Evolutionary conservation across 2,797 vertebrate genomes (phyloP), one percentile per base, ranked within the genome.

Genomic region (Falco naumanni): DNA sequence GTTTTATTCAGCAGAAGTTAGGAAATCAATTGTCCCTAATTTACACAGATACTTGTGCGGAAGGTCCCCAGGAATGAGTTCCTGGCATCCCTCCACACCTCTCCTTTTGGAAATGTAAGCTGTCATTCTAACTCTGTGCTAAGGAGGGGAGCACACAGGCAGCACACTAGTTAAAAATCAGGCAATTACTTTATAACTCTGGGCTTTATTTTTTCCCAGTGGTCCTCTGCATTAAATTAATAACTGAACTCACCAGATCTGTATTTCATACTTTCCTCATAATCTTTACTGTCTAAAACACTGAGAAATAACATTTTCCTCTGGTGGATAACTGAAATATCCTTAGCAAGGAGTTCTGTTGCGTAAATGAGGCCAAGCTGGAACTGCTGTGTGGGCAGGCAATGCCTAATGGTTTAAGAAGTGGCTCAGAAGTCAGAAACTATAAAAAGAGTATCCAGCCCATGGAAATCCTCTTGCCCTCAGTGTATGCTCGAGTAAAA

Each of bases 151-250:
- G 25, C 1, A 4, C 33, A 87, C 24, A 84, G 51, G 87, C 77
- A 89, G 13, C 18, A 69, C 18, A 50, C 4, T 31, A 28, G 26
- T 26, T 82, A 91, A 94, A 94, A 92, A 87, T 51, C 54, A 84
- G 47, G 11, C 66, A 79, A 89, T 92, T 84, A 82, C 70, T 92
- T 93, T 77, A 16, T 90, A 80, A 93, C 71, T 95, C n/a, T 60
- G 39, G 68, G 75, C 60, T 93, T 95, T 66, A 51, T 89, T 87
- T 90, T 82, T 47, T 80, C 56, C 16, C 56, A 7, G 31, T 77
- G 71, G 9, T 33, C 85, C 13, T 84, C 56, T 83, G 45, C 13
- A 72, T 77, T 84, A 74, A 79, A 80, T 92, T 84, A 90, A 89
- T 84, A 87, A 66, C 68, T 64, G 74, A 66, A 90, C 28, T 66